These are phyloP conservation scores for Perccottus glenii DNA, from an alignment of 2,113 vertebrate species.

Conservation along the genomic window DNA sequence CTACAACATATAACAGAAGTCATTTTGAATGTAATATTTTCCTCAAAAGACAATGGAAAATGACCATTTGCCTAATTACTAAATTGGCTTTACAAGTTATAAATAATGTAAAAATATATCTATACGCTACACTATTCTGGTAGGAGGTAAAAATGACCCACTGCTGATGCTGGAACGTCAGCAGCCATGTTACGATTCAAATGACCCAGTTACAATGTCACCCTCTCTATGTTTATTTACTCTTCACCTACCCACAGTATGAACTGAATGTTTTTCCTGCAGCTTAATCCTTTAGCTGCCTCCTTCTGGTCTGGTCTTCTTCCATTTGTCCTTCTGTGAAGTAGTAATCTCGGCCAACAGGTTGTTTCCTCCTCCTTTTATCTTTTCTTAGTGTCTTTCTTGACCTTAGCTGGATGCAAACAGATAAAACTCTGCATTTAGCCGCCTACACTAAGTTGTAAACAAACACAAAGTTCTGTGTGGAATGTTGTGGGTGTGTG, in stretches of 20 bases:
- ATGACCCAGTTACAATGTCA: conserved; percentile 47
- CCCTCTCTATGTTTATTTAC: conserved; percentile 46
- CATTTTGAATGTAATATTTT: no score
- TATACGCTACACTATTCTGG: no score
- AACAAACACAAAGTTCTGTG: conserved; percentile 5
- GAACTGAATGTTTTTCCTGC: conserved; percentile 25
- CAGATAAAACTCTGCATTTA: background rate
- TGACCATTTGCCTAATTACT: no score
- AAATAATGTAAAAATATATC: no score
- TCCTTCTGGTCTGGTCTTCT: conserved; percentile 13
- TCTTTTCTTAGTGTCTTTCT: background rate
- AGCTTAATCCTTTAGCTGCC: conserved; percentile 28
- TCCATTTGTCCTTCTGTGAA: conserved; percentile 28
- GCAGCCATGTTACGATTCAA: no score
- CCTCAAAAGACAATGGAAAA: no score
- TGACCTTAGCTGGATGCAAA: background rate
- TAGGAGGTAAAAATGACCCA: no score
- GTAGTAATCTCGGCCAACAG: conserved; percentile 15
- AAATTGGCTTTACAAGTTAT: no score
- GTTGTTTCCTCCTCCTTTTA: background rate
- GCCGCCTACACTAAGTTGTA: background rate
- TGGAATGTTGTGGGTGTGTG: conserved; percentile 2
- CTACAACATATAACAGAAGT: no score
- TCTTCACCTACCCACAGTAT: conserved; percentile 32
- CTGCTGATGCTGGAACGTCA: no score